Base-by-base conservation (phyloP, 2,797 vertebrate genomes). In the Chelon labrosus region DNA sequence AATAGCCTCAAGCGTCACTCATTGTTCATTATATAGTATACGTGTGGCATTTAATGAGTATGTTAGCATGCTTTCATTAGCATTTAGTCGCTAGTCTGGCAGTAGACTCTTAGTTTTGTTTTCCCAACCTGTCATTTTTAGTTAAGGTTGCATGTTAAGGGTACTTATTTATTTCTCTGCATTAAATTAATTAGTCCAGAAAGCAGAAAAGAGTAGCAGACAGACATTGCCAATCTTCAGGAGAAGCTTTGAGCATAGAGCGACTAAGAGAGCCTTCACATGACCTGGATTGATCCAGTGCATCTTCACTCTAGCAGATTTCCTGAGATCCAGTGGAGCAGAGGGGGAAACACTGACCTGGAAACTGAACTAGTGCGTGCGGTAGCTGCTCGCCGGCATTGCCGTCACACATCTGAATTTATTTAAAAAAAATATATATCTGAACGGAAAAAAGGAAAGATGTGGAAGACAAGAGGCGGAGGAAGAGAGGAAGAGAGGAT, bases 301-400 rank as follows among this genome's bases (percentile, higher is more conserved):
- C 22, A 17, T 17, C 17, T 39, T 46, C n/a, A 22, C 20, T 47
- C 54, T 46, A 64, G 4, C 73, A 49, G 20, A 51, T 44, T 11
- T 22, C 41, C 39, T 17, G 39, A 56, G 44, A 19, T 59, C 52
- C 65, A 56, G 27, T 8, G 57, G 10, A 67, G 66, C 53, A 27
- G 22, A 13, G 22, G 54, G 31, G 31, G 3, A 68, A 59, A 74
- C 59, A 50, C 38, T 14, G 37, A 69, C 58, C 68, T 58, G 63
- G 51, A 68, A 57, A 27, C 19, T 27, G 9, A 25, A 41, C 19
- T 39, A 49, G 54, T 5, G 25, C 25, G 25, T 27, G 25, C 4
- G 25, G 25, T 27, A 16, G 25, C 5, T 35, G 49, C 10, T 50
- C 12, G 49, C 49, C 7, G 37, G 9, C 22, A 10, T 2, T 50